Percentiles rank a stretch among this genome's conserved stretches.
phyloP scores from a whole-genome alignment of 2,113 vertebrate genomes.

The Onychorhynchus coronatus region DNA sequence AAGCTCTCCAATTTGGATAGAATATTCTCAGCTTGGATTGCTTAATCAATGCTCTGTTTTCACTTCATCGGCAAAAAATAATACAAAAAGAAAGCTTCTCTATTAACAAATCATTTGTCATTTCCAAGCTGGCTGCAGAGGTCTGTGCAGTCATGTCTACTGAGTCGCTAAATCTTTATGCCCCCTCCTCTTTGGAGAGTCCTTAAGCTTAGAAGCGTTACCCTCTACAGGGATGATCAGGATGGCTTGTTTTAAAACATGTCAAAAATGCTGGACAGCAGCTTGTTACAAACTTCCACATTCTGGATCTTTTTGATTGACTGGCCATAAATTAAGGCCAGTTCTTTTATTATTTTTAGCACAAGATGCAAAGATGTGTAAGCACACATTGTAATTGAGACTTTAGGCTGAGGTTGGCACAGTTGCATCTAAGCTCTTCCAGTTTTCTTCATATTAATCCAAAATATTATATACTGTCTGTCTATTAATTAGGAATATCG shows the following conservation, averaged over 20 bases:
- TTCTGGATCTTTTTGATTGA: conserved; percentile 5
- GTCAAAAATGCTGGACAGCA: not conserved
- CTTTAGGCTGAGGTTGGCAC: not conserved
- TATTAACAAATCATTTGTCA: not conserved
- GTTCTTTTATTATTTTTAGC: conserved; percentile 7
- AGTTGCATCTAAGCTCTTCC: not conserved
- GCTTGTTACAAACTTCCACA: not conserved
- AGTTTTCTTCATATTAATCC: not conserved
- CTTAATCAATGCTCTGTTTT: conserved; percentile 35
- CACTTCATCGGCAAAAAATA: not conserved
- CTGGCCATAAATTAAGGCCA: not conserved
- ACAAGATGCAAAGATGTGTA: not conserved
- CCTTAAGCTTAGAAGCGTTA: not conserved
- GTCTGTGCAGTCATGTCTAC: not conserved
- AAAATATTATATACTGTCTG: not conserved
- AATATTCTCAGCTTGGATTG: conserved; percentile 16
- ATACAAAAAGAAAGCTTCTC: not conserved
- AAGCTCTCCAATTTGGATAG: not conserved
- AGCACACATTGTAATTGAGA: not conserved
- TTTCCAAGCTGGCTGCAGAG: conserved; percentile 13
- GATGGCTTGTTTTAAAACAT: not conserved
- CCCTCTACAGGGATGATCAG: not conserved
- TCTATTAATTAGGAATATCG: not conserved
- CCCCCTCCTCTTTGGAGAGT: not conserved
- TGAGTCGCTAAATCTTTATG: not conserved